phyloP scores from a whole-genome alignment of 2,797 vertebrate genomes.

The Periophthalmus magnuspinnatus region DNA sequence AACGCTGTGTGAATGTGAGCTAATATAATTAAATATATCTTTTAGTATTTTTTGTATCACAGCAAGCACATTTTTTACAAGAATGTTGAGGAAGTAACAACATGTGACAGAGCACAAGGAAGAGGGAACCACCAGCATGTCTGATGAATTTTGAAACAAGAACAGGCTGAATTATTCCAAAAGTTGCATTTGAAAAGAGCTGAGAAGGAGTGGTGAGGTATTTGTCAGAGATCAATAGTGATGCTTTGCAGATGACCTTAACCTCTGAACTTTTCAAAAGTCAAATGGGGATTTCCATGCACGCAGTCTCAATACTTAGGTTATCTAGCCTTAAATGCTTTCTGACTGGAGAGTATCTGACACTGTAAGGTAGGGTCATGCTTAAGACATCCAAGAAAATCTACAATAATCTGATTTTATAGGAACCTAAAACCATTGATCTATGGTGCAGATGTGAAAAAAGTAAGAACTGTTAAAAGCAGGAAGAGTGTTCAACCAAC shows the following conservation, averaged over 20 bases:
- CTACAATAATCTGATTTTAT: background rate
- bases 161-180: conserved; percentile 14
- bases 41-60: background rate
- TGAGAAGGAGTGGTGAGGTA: background rate
- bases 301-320: conserved; percentile 16
- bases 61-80: conserved; percentile 30
- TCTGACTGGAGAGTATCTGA: background rate
- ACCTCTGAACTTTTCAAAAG: conserved; percentile 26
- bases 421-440: too few relatives aligned
- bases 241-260: conserved; percentile 29
- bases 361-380: background rate
- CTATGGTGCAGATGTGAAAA: too few relatives aligned
- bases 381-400: background rate
- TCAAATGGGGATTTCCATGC: conserved; percentile 12
- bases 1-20: background rate
- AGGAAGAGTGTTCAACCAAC: too few relatives aligned
- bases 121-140: conserved; percentile 27
- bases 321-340: background rate
- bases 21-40: background rate
- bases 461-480: background rate
- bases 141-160: conserved; percentile 34
- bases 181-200: conserved; percentile 4
- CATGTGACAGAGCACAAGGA: conserved; percentile 41
- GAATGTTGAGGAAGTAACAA: conserved; percentile 53
- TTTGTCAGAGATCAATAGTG: conserved; percentile 1